These are phyloP conservation scores for Papilio demoleus DNA, from an alignment of 2,888 invertebrate genomes.

Conservation along the genomic window DNA sequence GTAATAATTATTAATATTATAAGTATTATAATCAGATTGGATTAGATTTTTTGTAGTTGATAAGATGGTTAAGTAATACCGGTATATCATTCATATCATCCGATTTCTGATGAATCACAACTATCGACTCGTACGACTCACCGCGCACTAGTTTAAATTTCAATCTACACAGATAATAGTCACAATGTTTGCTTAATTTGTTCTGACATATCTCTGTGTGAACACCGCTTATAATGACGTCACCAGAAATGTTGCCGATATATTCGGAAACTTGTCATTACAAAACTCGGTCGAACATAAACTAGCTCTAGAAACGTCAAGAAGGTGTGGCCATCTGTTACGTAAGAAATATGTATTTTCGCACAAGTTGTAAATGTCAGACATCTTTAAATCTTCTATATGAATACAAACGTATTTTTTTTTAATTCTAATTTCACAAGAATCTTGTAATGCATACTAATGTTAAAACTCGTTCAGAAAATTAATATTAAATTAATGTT, in stretches of 20 bases:
- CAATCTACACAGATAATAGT: background rate
- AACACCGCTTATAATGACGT: background rate
- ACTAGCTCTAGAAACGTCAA: background rate
- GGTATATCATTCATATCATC: background rate
- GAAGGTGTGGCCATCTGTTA: slow-evolving; percentile 3
- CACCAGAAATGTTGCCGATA: slow-evolving; percentile 7
- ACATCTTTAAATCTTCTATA: background rate
- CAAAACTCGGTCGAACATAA: slow-evolving; percentile 2
- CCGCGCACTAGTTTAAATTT: background rate
- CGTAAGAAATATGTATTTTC: slow-evolving; percentile 5
- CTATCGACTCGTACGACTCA: background rate
- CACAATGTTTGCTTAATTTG: background rate
- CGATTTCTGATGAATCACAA: background rate
- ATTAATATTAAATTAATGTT: too few species aligned
- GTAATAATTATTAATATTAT: too few species aligned
- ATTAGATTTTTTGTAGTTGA: too few species aligned
- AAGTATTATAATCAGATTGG: too few species aligned
- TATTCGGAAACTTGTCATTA: slow-evolving; percentile 12
- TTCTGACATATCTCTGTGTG: background rate
- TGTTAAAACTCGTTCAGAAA: background rate
- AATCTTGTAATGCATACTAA: too few species aligned
- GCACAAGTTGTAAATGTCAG: slow-evolving; percentile 1
- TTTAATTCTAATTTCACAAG: too few species aligned
- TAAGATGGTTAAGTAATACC: background rate
- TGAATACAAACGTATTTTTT: too few species aligned